phyloP scores from a whole-genome alignment of 2,113 vertebrate genomes.

The Tursiops truncatus region DNA sequence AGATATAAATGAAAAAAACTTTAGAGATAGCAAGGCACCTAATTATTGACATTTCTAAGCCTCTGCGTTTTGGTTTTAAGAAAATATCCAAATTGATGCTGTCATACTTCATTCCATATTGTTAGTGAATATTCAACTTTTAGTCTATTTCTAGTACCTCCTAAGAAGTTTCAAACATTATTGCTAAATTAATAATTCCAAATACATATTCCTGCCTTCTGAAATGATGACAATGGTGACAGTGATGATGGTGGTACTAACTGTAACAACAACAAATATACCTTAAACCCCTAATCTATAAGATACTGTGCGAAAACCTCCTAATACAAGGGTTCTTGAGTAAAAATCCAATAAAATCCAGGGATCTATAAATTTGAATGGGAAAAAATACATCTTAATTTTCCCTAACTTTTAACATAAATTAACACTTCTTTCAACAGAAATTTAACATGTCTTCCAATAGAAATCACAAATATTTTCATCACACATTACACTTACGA shows the following conservation, averaged over 20 bases:
- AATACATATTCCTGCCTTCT: neutral
- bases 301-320: neutral
- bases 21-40: neutral
- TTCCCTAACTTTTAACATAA: neutral
- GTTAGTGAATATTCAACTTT: neutral
- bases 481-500: neutral
- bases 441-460: neutral
- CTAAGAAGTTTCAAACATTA: neutral
- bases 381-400: neutral
- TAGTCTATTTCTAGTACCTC: neutral
- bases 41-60: neutral
- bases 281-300: neutral
- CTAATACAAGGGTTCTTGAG: neutral
- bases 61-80: neutral
- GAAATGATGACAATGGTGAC: neutral
- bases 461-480: neutral
- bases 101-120: neutral
- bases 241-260: neutral
- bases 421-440: neutral
- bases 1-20: neutral
- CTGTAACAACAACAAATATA: neutral
- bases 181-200: neutral
- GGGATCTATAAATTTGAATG: neutral
- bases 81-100: neutral
- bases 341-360: neutral